phyloP scores from a whole-genome alignment of 2,888 invertebrate species.

The Drosophila conformis region DNA sequence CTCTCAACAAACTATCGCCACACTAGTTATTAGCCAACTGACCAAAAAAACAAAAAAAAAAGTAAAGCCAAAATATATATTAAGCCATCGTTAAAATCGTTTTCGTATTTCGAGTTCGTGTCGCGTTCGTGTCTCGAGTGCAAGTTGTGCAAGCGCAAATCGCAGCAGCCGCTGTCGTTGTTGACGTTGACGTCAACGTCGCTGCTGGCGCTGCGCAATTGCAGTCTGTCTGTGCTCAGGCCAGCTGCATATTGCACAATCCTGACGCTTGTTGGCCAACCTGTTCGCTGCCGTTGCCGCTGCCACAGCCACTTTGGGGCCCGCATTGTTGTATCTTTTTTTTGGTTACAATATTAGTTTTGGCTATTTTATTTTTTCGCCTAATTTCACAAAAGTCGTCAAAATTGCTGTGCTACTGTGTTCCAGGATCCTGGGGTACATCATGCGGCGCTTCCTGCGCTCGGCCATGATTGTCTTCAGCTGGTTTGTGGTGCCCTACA shows the following conservation, averaged over 20 bases:
- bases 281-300: constrained; percentile 52
- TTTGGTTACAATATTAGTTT: constrained; percentile 25
- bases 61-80: constrained; percentile 40
- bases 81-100: constrained; percentile 44
- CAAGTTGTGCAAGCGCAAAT: constrained; percentile 67
- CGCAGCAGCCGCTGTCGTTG: constrained; percentile 47
- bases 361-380: constrained; percentile 2
- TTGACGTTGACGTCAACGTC: constrained; percentile 13
- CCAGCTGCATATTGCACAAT: constrained; percentile 79
- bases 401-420: constrained; percentile 85
- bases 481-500: constrained; percentile 86
- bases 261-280: constrained; percentile 67
- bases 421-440: constrained; percentile 88
- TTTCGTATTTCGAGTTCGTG: constrained; percentile 43
- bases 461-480: constrained; percentile 87
- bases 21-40: constrained; percentile 69
- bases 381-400: constrained; percentile 64
- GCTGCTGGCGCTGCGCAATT: constrained; percentile 40
- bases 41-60: constrained; percentile 42
- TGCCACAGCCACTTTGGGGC: neutral
- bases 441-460: constrained; percentile 87
- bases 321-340: constrained; percentile 42
- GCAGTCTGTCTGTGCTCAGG: constrained; percentile 45
- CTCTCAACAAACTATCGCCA: constrained; percentile 54
- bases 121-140: constrained; percentile 20